A percentile compares a stretch with the other conserved stretches of the same genome.
Evolutionary conservation across 1,140 invertebrate genomes (phyloP).

Genomic region (Mycetomoellerius zeteki): DNA sequence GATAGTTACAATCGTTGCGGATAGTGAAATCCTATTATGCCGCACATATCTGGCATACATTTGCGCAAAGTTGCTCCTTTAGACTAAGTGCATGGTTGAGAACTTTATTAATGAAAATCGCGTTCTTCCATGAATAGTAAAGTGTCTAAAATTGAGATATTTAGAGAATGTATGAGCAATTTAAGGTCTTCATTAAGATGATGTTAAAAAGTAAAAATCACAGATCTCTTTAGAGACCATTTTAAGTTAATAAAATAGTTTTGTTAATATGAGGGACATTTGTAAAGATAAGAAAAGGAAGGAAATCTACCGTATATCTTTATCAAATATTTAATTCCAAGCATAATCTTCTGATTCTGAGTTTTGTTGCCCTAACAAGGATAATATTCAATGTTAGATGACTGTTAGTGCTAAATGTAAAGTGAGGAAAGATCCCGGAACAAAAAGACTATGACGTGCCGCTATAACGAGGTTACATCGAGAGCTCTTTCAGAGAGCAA

Average conservation of each 20-base stretch:
- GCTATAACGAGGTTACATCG: conserved; percentile 82
- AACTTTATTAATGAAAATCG: conserved; percentile 21
- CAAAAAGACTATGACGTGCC: conserved; percentile 65
- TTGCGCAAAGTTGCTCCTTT: conserved; percentile 15
- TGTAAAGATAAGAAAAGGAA: background rate
- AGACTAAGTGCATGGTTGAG: conserved; percentile 41
- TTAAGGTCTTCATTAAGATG: background rate
- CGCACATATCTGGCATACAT: conserved; percentile 33
- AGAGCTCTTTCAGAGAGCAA: conserved; percentile 68
- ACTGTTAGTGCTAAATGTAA: conserved; percentile 59
- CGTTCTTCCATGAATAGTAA: background rate
- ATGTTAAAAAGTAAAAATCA: background rate
- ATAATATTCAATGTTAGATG: background rate
- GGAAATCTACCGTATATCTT: background rate
- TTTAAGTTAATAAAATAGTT: background rate
- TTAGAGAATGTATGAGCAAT: background rate
- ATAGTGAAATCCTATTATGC: conserved; percentile 57
- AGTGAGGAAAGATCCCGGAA: conserved; percentile 71
- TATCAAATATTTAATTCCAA: background rate
- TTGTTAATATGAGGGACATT: background rate
- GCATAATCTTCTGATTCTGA: background rate
- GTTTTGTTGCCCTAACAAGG: background rate
- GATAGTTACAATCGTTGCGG: conserved; percentile 54
- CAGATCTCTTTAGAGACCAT: background rate
- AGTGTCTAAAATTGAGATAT: background rate